These are phyloP conservation scores for Taurulus bubalis DNA, from an alignment of 2,113 vertebrate genomes.

Conservation along the genomic window DNA sequence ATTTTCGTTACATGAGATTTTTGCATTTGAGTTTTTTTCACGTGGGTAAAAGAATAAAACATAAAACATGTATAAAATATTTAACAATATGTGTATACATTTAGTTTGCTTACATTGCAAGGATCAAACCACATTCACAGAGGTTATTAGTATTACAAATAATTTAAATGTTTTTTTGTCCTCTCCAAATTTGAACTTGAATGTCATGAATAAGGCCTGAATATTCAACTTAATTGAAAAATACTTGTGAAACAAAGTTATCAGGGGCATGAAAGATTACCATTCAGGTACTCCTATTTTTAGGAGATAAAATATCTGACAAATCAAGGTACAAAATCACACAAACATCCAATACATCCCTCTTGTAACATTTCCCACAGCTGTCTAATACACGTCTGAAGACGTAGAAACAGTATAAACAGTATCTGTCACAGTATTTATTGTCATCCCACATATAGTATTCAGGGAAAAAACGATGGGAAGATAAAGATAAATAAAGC, in stretches of 20 bases:
- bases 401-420: not conserved
- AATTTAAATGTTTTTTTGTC: not conserved
- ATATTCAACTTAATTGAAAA: not conserved
- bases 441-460: not conserved
- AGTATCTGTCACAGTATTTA: not conserved
- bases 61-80: not conserved
- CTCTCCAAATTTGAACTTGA: not conserved
- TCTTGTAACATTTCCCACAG: not conserved
- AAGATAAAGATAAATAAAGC: constrained; percentile 21
- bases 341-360: not conserved
- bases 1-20: not conserved
- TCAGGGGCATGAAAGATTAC: constrained; percentile 3
- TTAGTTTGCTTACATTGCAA: not conserved
- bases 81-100: not conserved
- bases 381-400: not conserved
- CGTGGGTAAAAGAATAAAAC: not conserved
- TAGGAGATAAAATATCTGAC: not conserved
- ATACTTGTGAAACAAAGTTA: not conserved
- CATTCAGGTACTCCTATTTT: not conserved
- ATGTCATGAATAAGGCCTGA: not conserved
- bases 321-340: not conserved
- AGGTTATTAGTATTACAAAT: not conserved
- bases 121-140: not conserved
- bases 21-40: not conserved
- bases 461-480: constrained; percentile 31